Conservation (phyloP, 1,140 invertebrate species). For the Heliconius congener region DNA sequence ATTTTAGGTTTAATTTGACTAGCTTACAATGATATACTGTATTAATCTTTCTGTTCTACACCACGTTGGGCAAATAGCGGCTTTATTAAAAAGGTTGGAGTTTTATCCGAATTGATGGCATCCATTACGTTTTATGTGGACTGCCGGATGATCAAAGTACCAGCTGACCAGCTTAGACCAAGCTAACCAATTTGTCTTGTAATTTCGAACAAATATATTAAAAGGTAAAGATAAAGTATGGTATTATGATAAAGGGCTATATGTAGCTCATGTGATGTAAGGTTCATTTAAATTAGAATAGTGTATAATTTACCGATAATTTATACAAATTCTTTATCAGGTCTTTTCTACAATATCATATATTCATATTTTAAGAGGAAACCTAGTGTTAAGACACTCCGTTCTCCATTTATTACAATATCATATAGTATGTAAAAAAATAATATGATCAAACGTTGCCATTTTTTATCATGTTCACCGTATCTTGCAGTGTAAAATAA, state of each 20-base stretch:
- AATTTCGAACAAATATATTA: constrained; percentile 28
- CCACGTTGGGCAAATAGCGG: constrained; percentile 40
- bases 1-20: constrained; percentile 49
- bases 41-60: constrained; percentile 45
- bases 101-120: constrained; percentile 43
- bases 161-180: constrained; percentile 40
- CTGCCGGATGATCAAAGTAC: constrained; percentile 42
- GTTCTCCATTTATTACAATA: too few relatives aligned
- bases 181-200: constrained; percentile 38
- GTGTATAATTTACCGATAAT: background rate
- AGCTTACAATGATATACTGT: constrained; percentile 45
- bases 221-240: constrained; percentile 12
- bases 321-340: background rate
- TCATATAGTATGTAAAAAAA: too few relatives aligned
- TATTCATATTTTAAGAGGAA: too few relatives aligned
- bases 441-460: too few relatives aligned
- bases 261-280: background rate
- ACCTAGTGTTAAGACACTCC: too few relatives aligned
- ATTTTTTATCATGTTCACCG: too few relatives aligned
- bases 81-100: constrained; percentile 45
- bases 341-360: too few relatives aligned
- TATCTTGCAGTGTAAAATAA: too few relatives aligned
- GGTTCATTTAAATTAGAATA: background rate
- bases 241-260: background rate
- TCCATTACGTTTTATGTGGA: constrained; percentile 43